Percentiles rank a stretch among this genome's conserved stretches.
These are phyloP conservation scores for Lypha dubia DNA, from an alignment of 2,888 invertebrate species.

Conservation along the genomic window DNA sequence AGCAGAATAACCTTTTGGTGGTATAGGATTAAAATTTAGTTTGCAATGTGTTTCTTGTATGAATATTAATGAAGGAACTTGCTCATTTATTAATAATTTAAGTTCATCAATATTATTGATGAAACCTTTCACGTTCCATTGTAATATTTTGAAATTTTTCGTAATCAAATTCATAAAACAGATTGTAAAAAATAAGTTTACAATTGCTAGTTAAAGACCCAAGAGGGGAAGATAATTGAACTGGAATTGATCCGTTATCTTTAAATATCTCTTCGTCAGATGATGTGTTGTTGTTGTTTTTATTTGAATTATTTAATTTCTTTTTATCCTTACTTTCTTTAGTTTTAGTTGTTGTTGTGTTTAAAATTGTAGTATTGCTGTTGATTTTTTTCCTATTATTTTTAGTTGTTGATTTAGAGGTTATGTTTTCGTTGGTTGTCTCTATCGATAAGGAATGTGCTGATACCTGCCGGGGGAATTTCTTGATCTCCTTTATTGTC, in stretches of 20 bases:
- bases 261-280: not conserved
- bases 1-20: constrained; percentile 25
- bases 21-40: constrained; percentile 29
- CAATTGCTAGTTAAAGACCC: no score
- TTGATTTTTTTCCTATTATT: no score
- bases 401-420: no score
- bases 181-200: no score
- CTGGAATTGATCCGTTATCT: not conserved
- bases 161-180: no score
- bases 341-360: not conserved
- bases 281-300: not conserved
- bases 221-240: not conserved
- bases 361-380: no score
- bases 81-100: constrained; percentile 36
- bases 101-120: no score
- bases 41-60: constrained; percentile 59
- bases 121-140: not conserved
- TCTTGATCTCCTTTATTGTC: no score
- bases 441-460: no score
- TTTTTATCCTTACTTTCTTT: not conserved
- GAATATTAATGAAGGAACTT: constrained; percentile 36
- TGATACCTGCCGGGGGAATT: no score
- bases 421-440: no score
- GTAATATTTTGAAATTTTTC: not conserved
- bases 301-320: not conserved